A percentile compares a stretch with the other conserved stretches of the same genome.
Evolutionary conservation across 2,113 vertebrate genomes (phyloP).

Genomic region (Leucoraja erinaceus): DNA sequence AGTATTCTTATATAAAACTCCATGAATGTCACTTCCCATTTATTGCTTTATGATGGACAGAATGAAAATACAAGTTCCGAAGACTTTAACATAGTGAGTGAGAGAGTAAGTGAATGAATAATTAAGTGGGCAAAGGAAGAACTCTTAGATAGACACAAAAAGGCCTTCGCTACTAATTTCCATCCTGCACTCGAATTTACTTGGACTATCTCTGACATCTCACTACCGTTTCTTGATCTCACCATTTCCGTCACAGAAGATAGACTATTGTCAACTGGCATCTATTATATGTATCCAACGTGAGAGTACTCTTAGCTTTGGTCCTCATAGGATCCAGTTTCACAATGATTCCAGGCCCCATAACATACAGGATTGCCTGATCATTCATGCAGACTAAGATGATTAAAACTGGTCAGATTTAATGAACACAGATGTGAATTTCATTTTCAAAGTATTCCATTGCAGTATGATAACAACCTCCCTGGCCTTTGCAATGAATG

Average conservation of each 20-base stretch:
- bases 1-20: background rate
- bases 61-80: constrained; percentile 5
- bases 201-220: no score
- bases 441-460: background rate
- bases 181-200: no score
- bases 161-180: no score
- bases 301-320: background rate
- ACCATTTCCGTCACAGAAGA: no score
- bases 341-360: background rate
- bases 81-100: background rate
- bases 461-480: background rate
- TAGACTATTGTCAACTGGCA: no score
- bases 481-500: background rate
- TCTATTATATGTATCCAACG: no score
- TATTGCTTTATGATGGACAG: background rate
- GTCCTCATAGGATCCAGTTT: background rate
- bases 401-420: background rate
- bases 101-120: background rate
- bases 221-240: no score
- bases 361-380: background rate
- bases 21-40: constrained; percentile 29
- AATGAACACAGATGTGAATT: background rate
- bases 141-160: background rate
- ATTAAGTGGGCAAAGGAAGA: background rate
- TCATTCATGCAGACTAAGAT: background rate